These are phyloP conservation scores for Microplitis deprimator DNA, from an alignment of 2,888 invertebrate genomes.

Conservation along the genomic window DNA sequence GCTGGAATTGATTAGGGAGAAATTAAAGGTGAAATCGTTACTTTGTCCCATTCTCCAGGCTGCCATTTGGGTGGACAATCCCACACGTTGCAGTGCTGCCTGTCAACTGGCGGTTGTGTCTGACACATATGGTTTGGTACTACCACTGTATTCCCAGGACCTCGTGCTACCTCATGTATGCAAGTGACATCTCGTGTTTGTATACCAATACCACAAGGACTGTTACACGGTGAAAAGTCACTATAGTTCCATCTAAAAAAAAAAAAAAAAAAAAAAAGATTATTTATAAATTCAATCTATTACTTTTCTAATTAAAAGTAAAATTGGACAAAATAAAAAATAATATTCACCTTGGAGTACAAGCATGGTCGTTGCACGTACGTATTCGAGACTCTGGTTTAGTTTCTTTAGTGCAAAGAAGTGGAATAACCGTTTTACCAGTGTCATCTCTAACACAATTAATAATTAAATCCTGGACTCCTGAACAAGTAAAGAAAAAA, in stretches of 20 bases:
- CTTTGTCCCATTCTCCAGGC: slow-evolving; percentile 87
- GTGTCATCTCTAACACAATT: slow-evolving; percentile 91
- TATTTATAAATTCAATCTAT: slow-evolving; percentile 22
- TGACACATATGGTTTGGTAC: slow-evolving; percentile 96
- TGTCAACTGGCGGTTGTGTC: slow-evolving; percentile 89
- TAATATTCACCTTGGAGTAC: slow-evolving; percentile 84
- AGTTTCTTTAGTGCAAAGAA: slow-evolving; percentile 87
- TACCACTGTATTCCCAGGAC: slow-evolving; percentile 89
- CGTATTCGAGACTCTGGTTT: slow-evolving; percentile 91
- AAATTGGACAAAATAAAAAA: slow-evolving; percentile 39
- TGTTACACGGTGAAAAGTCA: slow-evolving; percentile 90
- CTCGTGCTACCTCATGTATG: slow-evolving; percentile 88
- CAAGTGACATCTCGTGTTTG: slow-evolving; percentile 92
- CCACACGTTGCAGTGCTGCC: slow-evolving; percentile 92
- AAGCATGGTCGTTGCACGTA: slow-evolving; percentile 95
- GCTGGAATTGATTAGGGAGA: slow-evolving; percentile 10
- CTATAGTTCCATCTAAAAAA: slow-evolving; percentile 86
- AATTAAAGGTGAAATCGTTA: slow-evolving; percentile 55
- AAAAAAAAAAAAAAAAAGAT: background rate
- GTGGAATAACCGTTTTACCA: slow-evolving; percentile 88
- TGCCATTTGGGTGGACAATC: slow-evolving; percentile 95
- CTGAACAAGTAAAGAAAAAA: slow-evolving; percentile 59
- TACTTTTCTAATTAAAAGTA: no score
- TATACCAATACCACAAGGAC: slow-evolving; percentile 94
- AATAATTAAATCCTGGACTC: slow-evolving; percentile 86